Conservation (phyloP, 2,113 vertebrate species). For the Boleophthalmus pectinirostris region DNA sequence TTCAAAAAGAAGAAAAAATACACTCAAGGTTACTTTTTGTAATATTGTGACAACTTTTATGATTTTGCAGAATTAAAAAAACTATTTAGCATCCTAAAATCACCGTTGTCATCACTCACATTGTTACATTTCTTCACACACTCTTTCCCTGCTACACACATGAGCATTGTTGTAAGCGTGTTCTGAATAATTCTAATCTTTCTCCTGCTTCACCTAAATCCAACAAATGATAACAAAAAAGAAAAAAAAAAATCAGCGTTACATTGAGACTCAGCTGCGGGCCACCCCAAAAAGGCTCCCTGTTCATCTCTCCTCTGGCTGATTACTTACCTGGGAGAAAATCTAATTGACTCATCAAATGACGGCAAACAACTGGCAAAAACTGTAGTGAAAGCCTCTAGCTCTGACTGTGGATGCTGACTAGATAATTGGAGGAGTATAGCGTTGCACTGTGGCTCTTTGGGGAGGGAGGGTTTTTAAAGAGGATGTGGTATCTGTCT, state of each 20-base stretch:
- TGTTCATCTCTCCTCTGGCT: slow-evolving; percentile 63
- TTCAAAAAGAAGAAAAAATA: too few relatives aligned
- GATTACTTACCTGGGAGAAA: slow-evolving; percentile 73
- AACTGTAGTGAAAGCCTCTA: slow-evolving; percentile 63
- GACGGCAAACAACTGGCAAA: slow-evolving; percentile 59
- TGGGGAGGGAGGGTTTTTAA: slow-evolving; percentile 49
- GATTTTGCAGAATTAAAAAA: not conserved
- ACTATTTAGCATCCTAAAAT: not conserved
- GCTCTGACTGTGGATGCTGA: slow-evolving; percentile 61
- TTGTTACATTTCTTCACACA: slow-evolving; percentile 22
- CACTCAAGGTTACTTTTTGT: not conserved
- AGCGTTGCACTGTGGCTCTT: slow-evolving; percentile 51
- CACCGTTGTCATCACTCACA: slow-evolving; percentile 42
- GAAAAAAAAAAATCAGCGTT: slow-evolving; percentile 46
- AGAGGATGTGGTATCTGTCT: slow-evolving; percentile 57
- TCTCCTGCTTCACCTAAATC: slow-evolving; percentile 29
- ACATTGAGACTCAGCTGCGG: slow-evolving; percentile 54
- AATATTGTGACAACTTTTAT: not conserved
- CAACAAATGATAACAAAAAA: slow-evolving; percentile 65
- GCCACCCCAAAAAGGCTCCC: slow-evolving; percentile 67
- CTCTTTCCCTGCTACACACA: slow-evolving; percentile 8
- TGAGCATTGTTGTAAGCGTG: slow-evolving; percentile 1
- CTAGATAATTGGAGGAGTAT: slow-evolving; percentile 68
- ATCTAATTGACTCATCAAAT: slow-evolving; percentile 76
- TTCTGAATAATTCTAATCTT: slow-evolving; percentile 40